A percentile compares a stretch with the other conserved stretches of the same genome.
Evolutionary conservation across 2,797 vertebrate species (phyloP).

Genomic region (Gymnothorax reevesii): DNA sequence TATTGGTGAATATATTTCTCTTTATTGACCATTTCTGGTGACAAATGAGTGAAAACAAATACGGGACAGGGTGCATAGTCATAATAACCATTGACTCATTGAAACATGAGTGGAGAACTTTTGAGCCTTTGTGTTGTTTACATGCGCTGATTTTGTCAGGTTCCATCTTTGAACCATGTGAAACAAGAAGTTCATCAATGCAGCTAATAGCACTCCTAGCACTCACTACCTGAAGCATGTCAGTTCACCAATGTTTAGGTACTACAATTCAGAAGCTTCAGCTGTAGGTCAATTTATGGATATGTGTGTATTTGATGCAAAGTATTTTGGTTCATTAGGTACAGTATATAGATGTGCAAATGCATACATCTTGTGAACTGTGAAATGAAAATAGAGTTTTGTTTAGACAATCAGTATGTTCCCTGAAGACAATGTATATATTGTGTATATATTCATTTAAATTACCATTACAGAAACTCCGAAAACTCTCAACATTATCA

Average conservation of each 20-base stretch:
- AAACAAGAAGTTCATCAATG: background rate
- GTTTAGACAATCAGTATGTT: slow-evolving; percentile 28
- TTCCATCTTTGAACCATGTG: background rate
- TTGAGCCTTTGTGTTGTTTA: background rate
- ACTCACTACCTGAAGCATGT: background rate
- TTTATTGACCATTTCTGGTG: too few relatives aligned
- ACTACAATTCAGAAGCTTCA: too few relatives aligned
- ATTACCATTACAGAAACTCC: too few relatives aligned
- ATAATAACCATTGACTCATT: background rate
- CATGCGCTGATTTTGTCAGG: slow-evolving; percentile 3
- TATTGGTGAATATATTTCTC: too few relatives aligned
- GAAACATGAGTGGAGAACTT: background rate
- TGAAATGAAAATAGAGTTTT: slow-evolving; percentile 27
- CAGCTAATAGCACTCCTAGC: too few relatives aligned
- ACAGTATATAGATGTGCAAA: too few relatives aligned
- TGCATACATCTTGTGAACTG: background rate
- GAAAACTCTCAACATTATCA: too few relatives aligned
- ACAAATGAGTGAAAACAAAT: too few relatives aligned
- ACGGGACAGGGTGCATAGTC: background rate
- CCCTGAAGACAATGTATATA: background rate
- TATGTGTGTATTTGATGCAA: too few relatives aligned
- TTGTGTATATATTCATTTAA: too few relatives aligned
- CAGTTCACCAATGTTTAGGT: background rate
- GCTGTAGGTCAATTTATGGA: too few relatives aligned
- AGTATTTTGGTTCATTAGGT: too few relatives aligned